Conservation (phyloP, 2,797 vertebrate genomes). For the Lagorchestes hirsutus region DNA sequence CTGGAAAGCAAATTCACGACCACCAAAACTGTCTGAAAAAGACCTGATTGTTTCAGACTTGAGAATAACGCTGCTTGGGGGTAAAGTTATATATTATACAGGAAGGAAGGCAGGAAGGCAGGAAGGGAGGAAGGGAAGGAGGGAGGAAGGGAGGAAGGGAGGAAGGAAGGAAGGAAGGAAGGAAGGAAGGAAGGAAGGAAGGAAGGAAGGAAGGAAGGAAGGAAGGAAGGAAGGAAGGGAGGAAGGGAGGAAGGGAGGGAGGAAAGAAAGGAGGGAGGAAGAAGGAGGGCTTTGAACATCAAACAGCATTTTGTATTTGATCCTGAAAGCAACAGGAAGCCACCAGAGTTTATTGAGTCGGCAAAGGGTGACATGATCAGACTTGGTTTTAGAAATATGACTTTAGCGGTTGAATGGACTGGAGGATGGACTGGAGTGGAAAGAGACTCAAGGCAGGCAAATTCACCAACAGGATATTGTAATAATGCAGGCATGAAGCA, state of each 20-base stretch:
- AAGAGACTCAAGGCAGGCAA: background rate
- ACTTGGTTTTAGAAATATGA: background rate
- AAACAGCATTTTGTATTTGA: background rate
- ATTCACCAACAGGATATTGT: background rate
- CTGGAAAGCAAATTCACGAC: background rate
- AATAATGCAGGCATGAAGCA: background rate
- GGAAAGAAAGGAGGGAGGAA: background rate
- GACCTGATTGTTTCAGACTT: background rate
- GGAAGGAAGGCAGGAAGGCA: too few species aligned
- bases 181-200: rapidly evolving
- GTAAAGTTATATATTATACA: background rate
- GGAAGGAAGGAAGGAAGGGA: too few species aligned
- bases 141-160: too few species aligned
- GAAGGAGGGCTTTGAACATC: background rate
- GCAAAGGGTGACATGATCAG: background rate
- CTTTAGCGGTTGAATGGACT: background rate
- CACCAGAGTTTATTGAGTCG: background rate
- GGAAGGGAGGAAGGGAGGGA: background rate
- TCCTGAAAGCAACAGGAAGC: background rate
- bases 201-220: too few species aligned
- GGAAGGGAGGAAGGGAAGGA: too few species aligned
- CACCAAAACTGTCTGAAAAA: background rate
- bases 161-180: too few species aligned
- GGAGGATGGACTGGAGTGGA: background rate
- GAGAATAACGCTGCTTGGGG: background rate